These are phyloP conservation scores for Sylvia atricapilla DNA, from an alignment of 2,113 vertebrate species.

Conservation along the genomic window DNA sequence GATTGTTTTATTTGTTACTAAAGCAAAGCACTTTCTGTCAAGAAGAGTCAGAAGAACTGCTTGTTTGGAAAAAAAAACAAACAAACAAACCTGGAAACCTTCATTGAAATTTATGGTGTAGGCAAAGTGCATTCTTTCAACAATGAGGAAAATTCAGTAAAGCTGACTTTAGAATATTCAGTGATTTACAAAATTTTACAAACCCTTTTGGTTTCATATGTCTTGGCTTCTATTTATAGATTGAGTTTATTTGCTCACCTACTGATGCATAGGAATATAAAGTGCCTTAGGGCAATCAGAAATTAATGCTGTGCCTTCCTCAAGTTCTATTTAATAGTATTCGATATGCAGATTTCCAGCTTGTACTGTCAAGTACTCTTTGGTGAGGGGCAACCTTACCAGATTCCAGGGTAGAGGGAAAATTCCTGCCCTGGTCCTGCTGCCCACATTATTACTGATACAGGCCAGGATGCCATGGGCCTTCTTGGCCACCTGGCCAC, in stretches of 20 bases:
- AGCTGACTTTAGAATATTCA: neutral
- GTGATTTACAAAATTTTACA: neutral
- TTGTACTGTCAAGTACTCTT: neutral
- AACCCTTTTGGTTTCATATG: neutral
- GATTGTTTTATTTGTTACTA: neutral
- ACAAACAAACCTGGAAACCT: neutral
- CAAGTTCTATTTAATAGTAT: neutral
- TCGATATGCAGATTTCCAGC: neutral
- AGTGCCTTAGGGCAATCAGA: neutral
- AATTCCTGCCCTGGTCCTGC: rapidly evolving
- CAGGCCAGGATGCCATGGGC: rapidly evolving
- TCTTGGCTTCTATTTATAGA: neutral
- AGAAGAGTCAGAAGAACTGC: neutral
- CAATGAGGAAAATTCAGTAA: neutral
- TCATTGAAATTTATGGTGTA: neutral
- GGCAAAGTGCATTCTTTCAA: neutral
- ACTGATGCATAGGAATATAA: neutral
- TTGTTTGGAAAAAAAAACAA: neutral
- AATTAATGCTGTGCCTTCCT: neutral
- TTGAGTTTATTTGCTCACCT: neutral
- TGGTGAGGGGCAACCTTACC: neutral
- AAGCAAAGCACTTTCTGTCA: neutral
- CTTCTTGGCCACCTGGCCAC: neutral
- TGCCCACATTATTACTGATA: neutral
- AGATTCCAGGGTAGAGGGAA: rapidly evolving